Base-by-base conservation (phyloP, 2,797 vertebrate species). In the Aphelocoma californica region DNA sequence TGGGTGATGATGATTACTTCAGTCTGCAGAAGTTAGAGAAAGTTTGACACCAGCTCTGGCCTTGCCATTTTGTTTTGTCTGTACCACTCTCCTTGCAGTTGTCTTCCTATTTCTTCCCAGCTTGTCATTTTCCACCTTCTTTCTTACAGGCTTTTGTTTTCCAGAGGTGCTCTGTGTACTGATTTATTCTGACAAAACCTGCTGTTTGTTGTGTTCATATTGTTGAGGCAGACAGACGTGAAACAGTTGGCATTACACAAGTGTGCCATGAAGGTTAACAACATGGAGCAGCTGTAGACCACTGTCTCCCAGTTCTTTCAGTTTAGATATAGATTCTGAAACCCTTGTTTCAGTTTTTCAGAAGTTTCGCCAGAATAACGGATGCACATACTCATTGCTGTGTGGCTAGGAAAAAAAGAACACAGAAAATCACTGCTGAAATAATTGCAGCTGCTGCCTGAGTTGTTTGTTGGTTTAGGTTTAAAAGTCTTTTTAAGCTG, bases 261-360 rank as follows among this genome's bases (percentile, higher is more conserved):
- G 16, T 73, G 45, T 56, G 47, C 25, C 29, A 9, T 13, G n/a
- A 20, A 74, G 38, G 31, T 56, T 61, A 88, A 66, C 15, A 70
- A 40, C 24, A 11, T 4, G 14, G 28, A 60, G 9, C 38, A 71
- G 56, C 45, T 88, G 11, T 18, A 66, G 18, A 70, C 66, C 5
- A 31, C 0, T 61, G 34, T 15, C 40, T 72, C 40, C 15, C 14
- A 38, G 6, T 56, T 89, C 31, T 84, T 69, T 60, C 31, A 48
- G n/a, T 66, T 88, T 47, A 24, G 74, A 10, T 61, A 4, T 4
- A 24, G 47, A 13, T 54, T 38, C 42, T 69, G 53, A 82, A 85
- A 38, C 0, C 1, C 24, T 57, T 71, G 4, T 61, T 81, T 66
- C 1, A 0, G 12, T 62, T 91, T 64, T 86, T 51, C 0, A 1